These are phyloP conservation scores for Tyrophagus putrescentiae DNA, from an alignment of 1,140 invertebrate genomes.

Conservation along the genomic window DNA sequence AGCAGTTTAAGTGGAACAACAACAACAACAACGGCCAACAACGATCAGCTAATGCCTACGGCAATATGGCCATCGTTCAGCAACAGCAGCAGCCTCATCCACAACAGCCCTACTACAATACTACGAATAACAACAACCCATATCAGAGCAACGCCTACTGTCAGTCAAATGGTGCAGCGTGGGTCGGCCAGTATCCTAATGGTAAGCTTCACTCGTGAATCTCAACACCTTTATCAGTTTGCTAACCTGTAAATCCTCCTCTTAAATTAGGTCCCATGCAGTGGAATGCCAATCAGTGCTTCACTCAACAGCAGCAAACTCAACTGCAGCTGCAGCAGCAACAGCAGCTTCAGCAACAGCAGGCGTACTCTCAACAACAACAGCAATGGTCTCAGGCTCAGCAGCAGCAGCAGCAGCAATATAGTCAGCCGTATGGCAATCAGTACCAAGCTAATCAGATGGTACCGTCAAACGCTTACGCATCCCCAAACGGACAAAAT, in stretches of 20 bases:
- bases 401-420: constrained; percentile 2
- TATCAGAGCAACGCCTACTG: background rate
- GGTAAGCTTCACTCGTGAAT: background rate
- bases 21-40: constrained; percentile 4
- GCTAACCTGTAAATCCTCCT: background rate
- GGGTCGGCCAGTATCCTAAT: constrained; percentile 31
- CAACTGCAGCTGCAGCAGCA: constrained; percentile 19
- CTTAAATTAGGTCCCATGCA: no score
- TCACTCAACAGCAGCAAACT: constrained; percentile 29
- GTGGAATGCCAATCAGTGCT: constrained; percentile 25
- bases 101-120: no score
- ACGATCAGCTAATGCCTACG: background rate
- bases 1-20: background rate
- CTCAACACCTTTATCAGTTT: constrained; percentile 2
- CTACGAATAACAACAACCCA: constrained; percentile 31
- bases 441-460: no score
- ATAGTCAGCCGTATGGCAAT: no score
- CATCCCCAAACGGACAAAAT: no score
- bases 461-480: no score
- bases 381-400: constrained; percentile 18
- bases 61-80: background rate
- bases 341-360: constrained; percentile 2
- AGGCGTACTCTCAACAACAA: background rate
- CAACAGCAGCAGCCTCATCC: constrained; percentile 32
- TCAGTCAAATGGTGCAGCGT: constrained; percentile 26